A percentile compares a stretch with the other conserved stretches of the same genome.
These are phyloP conservation scores for Eilema sororculum DNA, from an alignment of 2,888 invertebrate genomes.

Conservation along the genomic window DNA sequence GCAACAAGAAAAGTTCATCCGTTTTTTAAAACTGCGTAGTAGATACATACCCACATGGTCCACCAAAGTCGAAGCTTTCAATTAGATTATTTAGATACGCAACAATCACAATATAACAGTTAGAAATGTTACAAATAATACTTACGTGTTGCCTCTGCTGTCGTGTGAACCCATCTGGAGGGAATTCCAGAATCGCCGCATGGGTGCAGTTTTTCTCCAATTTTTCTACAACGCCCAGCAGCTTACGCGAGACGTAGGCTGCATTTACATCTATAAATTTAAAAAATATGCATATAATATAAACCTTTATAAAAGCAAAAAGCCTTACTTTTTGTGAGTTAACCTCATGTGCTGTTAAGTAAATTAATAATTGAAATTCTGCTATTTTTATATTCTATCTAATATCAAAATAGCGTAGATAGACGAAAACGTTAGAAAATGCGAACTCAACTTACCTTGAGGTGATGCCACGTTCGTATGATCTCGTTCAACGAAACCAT, in stretches of 20 bases:
- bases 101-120: background rate
- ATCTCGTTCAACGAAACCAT: conserved; percentile 23
- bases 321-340: background rate
- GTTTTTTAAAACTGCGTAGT: background rate
- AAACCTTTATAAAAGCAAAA: background rate
- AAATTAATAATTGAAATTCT: background rate
- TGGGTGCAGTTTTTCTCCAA: conserved; percentile 88
- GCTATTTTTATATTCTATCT: too few relatives aligned
- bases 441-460: conserved; percentile 52
- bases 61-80: background rate
- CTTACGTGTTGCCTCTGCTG: conserved; percentile 87
- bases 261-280: conserved; percentile 36
- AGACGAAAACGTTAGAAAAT: background rate
- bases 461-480: conserved; percentile 20
- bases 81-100: background rate
- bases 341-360: background rate
- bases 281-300: conserved; percentile 15
- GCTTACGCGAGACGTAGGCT: conserved; percentile 57
- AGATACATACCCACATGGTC: too few relatives aligned
- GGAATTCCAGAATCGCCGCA: conserved; percentile 93
- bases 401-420: background rate
- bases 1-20: too few relatives aligned
- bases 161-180: conserved; percentile 90
- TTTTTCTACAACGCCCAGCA: conserved; percentile 61
- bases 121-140: conserved; percentile 8